phyloP scores from a whole-genome alignment of 1,140 invertebrate genomes.

The Tenebrio molitor region DNA sequence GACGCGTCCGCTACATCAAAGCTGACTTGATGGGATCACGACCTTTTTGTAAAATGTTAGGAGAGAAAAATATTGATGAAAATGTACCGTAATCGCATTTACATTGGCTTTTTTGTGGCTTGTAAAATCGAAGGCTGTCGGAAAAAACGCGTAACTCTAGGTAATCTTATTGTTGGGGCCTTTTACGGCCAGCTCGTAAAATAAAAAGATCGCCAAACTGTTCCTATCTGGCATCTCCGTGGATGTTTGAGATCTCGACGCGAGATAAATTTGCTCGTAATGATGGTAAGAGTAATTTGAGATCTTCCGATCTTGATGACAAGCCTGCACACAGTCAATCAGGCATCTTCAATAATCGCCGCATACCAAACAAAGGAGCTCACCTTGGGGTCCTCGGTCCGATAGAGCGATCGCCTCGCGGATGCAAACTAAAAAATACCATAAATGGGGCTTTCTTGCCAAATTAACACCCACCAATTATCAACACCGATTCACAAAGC shows the following conservation, averaged over 20 bases:
- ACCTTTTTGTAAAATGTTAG: constrained; percentile 21
- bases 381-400: constrained; percentile 24
- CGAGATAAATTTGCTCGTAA: constrained; percentile 33
- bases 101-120: background rate
- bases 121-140: background rate
- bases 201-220: constrained; percentile 40
- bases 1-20: constrained; percentile 1
- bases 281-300: constrained; percentile 37
- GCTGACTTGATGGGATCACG: constrained; percentile 17
- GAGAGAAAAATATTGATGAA: constrained; percentile 25
- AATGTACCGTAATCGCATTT: constrained; percentile 34
- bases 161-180: constrained; percentile 25
- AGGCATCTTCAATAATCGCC: constrained; percentile 38
- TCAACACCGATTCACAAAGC: no score
- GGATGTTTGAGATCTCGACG: constrained; percentile 30
- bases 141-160: constrained; percentile 10
- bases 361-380: constrained; percentile 38
- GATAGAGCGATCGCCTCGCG: no score
- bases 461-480: no score
- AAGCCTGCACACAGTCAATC: constrained; percentile 38
- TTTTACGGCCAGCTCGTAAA: constrained; percentile 10
- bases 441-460: no score
- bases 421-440: no score
- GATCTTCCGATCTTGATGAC: constrained; percentile 38
- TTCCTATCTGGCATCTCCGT: constrained; percentile 25